These are phyloP conservation scores for Gonioctena quinquepunctata DNA, from an alignment of 1,140 invertebrate species.

Conservation along the genomic window DNA sequence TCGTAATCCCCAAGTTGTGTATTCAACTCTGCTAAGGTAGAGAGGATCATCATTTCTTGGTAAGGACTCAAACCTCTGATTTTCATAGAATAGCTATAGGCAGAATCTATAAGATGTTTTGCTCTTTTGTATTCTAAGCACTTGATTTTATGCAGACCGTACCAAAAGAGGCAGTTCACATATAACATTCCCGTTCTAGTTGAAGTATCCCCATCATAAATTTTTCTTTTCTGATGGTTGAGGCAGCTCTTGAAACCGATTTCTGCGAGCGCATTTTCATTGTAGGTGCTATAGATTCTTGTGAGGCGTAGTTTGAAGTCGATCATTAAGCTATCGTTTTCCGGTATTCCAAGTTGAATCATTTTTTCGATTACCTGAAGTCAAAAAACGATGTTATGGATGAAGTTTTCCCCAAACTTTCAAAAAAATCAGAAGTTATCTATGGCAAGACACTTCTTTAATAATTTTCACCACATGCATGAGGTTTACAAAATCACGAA, in stretches of 20 bases:
- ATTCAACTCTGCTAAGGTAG: slow-evolving; percentile 49
- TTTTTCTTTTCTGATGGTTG: slow-evolving; percentile 47
- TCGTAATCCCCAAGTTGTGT: slow-evolving; percentile 46
- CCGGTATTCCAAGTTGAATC: slow-evolving; percentile 30
- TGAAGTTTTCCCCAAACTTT: too few species aligned
- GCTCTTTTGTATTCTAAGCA: slow-evolving; percentile 41
- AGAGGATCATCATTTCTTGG: slow-evolving; percentile 52
- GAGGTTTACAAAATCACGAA: too few species aligned
- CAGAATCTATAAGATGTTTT: slow-evolving; percentile 44
- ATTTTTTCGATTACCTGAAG: slow-evolving; percentile 31
- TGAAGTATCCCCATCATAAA: slow-evolving; percentile 42
- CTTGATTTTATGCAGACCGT: slow-evolving; percentile 49
- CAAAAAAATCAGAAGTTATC: too few species aligned
- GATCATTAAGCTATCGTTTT: slow-evolving; percentile 46
- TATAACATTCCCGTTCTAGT: slow-evolving; percentile 51
- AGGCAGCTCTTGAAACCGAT: slow-evolving; percentile 51
- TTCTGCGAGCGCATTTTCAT: slow-evolving; percentile 46
- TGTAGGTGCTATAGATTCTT: slow-evolving; percentile 46
- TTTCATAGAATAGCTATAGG: slow-evolving; percentile 49
- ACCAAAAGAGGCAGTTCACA: slow-evolving; percentile 52
- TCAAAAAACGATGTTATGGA: too few species aligned
- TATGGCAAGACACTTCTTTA: too few species aligned
- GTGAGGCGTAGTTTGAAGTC: slow-evolving; percentile 52
- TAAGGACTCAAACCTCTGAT: slow-evolving; percentile 48
- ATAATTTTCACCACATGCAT: too few species aligned